A percentile compares a stretch with the other conserved stretches of the same genome.
Evolutionary conservation across 2,113 vertebrate genomes (phyloP).

Genomic region (Sylvia atricapilla): DNA sequence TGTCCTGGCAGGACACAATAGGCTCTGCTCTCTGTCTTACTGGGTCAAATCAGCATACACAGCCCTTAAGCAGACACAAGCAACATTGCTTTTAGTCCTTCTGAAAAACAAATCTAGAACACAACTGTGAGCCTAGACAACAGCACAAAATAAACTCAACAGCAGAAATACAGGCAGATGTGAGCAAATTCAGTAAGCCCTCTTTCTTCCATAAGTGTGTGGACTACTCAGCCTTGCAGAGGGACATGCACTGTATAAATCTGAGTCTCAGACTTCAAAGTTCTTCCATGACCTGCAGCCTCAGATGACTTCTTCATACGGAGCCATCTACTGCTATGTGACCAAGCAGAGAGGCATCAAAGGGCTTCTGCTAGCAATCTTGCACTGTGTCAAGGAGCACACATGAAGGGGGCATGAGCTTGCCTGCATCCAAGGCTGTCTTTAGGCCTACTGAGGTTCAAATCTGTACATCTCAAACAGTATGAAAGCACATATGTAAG

Average conservation of each 20-base stretch:
- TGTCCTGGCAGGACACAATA: neutral
- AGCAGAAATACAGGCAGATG: neutral
- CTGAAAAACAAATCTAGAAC: neutral
- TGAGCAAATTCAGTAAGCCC: fast-evolving
- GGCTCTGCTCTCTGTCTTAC: neutral
- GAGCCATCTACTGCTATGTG: neutral
- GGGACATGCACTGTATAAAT: neutral
- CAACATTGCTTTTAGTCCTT: neutral
- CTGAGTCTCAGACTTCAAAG: neutral
- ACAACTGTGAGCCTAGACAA: neutral
- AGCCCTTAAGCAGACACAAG: neutral
- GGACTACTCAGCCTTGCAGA: neutral
- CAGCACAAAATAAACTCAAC: neutral
- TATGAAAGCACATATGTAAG: neutral
- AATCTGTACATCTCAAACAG: neutral
- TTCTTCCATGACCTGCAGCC: neutral
- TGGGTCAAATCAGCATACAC: neutral
- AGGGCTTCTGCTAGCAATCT: neutral
- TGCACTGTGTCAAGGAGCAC: neutral
- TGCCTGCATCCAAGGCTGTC: neutral
- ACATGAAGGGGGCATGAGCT: neutral
- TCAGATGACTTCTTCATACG: neutral
- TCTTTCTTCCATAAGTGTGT: neutral
- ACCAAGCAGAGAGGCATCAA: neutral
- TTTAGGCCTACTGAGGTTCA: neutral